Conservation (phyloP, 2,888 invertebrate species). For the Melanchra persicariae region DNA sequence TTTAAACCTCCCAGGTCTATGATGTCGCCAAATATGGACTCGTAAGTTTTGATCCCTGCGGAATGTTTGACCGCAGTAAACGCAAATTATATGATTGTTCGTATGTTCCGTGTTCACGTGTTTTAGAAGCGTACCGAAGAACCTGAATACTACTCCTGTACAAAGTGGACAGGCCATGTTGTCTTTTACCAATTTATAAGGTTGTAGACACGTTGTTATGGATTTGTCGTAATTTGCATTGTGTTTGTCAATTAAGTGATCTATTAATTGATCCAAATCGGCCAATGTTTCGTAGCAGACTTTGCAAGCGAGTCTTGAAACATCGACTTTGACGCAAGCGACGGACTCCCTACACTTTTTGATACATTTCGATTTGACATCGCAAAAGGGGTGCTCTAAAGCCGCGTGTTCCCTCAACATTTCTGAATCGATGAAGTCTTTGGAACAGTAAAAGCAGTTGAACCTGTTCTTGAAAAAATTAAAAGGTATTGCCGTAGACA, state of each 20-base stretch:
- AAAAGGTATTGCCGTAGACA: slow-evolving; percentile 88
- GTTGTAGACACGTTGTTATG: slow-evolving; percentile 85
- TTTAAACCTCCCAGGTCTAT: slow-evolving; percentile 84
- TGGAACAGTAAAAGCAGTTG: slow-evolving; percentile 87
- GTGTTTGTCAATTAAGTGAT: slow-evolving; percentile 85
- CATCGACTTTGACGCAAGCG: slow-evolving; percentile 86
- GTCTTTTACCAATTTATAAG: slow-evolving; percentile 83
- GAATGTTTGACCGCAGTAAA: slow-evolving; percentile 86
- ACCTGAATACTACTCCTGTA: slow-evolving; percentile 82
- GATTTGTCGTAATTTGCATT: slow-evolving; percentile 84
- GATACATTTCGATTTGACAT: slow-evolving; percentile 84
- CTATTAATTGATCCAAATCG: slow-evolving; percentile 80
- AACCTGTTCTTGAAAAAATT: slow-evolving; percentile 88
- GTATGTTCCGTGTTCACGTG: slow-evolving; percentile 87
- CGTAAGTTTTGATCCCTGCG: slow-evolving; percentile 85
- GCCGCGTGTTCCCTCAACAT: slow-evolving; percentile 84
- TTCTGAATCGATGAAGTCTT: slow-evolving; percentile 86
- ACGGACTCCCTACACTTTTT: slow-evolving; percentile 86
- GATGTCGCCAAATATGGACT: slow-evolving; percentile 87
- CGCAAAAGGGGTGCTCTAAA: slow-evolving; percentile 83
- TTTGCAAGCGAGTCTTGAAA: slow-evolving; percentile 84
- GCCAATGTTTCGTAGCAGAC: slow-evolving; percentile 82
- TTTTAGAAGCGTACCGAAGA: slow-evolving; percentile 86
- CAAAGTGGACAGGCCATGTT: slow-evolving; percentile 86
- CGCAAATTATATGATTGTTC: slow-evolving; percentile 87